Evolutionary conservation across 2,797 vertebrate genomes (phyloP).

Genomic region (Rhinichthys osculus): DNA sequence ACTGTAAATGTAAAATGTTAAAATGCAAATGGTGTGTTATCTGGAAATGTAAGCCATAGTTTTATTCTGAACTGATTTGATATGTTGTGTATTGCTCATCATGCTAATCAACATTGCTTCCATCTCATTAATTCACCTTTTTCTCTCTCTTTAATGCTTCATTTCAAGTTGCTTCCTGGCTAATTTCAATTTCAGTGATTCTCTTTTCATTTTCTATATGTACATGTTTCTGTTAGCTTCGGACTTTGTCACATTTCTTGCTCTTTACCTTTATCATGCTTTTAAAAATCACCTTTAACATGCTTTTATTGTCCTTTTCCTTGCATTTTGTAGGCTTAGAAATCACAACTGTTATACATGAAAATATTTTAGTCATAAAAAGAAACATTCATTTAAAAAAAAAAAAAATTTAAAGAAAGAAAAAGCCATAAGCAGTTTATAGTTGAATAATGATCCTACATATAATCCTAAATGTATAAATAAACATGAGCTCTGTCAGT

Average conservation of each 20-base stretch:
- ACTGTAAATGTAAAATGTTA: background rate
- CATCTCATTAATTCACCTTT: slow-evolving; percentile 33
- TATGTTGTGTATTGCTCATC: slow-evolving; percentile 21
- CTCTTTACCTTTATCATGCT: background rate
- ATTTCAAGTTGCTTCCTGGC: slow-evolving; percentile 10
- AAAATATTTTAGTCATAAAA: background rate
- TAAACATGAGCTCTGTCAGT: background rate
- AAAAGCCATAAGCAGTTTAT: background rate
- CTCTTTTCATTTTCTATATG: background rate
- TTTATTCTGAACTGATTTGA: background rate
- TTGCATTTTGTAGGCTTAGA: slow-evolving; percentile 1
- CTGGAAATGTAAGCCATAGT: background rate
- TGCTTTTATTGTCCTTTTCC: slow-evolving; percentile 27
- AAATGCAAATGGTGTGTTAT: background rate
- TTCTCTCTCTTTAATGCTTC: slow-evolving; percentile 2
- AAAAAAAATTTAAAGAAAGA: too few species aligned
- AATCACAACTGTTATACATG: background rate
- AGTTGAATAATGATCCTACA: background rate
- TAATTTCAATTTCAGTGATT: slow-evolving; percentile 10
- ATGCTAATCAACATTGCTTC: slow-evolving; percentile 37
- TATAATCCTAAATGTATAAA: background rate
- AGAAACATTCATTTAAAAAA: background rate
- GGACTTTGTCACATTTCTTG: background rate
- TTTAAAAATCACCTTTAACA: slow-evolving; percentile 7
- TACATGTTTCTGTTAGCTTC: slow-evolving; percentile 10